Conservation (phyloP, 2,113 vertebrate species). For the Vimba vimba region DNA sequence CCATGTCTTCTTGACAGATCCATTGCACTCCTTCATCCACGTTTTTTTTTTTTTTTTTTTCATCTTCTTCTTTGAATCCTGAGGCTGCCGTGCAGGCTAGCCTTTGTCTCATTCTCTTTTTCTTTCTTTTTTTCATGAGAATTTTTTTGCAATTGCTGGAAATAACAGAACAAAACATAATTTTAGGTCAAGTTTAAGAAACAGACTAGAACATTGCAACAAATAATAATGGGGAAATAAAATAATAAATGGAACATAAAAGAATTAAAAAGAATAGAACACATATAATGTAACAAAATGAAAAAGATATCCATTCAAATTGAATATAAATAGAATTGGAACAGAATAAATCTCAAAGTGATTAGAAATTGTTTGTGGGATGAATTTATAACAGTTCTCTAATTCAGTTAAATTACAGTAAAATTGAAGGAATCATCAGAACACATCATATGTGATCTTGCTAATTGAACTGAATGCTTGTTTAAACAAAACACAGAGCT, state of each 20-base stretch:
- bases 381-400: constrained; percentile 41
- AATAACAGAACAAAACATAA: not conserved
- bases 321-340: not conserved
- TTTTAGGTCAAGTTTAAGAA: not conserved
- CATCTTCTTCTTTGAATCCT: not conserved
- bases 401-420: constrained; percentile 12
- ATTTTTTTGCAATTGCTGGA: not conserved
- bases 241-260: not conserved
- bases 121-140: too few species aligned
- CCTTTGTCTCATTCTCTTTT: not conserved
- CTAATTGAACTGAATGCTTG: not conserved
- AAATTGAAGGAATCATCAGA: not conserved
- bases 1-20: not conserved
- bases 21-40: not conserved
- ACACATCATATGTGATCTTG: not conserved
- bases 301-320: too few species aligned
- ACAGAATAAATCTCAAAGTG: not conserved
- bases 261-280: not conserved
- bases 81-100: not conserved
- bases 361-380: not conserved
- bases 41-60: not conserved
- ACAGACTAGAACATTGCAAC: not conserved
- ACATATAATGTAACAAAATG: not conserved
- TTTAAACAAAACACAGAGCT: not conserved
- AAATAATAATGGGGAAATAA: not conserved